Percentiles rank a stretch among this genome's conserved stretches.
Conservation (phyloP, 2,797 vertebrate species). For the Microhierax caerulescens region DNA sequence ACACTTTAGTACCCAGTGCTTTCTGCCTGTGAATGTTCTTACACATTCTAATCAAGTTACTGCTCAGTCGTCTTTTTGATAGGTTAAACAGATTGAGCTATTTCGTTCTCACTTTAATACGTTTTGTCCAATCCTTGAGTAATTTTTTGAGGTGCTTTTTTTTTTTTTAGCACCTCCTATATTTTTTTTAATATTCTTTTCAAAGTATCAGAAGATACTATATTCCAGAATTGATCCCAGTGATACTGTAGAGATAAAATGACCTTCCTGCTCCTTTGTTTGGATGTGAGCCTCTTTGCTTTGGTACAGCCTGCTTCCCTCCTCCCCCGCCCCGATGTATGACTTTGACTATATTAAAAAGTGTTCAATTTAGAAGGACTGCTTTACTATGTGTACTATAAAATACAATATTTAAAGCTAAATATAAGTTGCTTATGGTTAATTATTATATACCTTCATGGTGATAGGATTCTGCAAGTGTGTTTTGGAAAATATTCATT, state of each 20-base stretch:
- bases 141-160: background rate
- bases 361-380: background rate
- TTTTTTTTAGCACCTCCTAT: background rate
- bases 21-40: background rate
- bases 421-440: background rate
- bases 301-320: background rate
- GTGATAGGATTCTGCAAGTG: background rate
- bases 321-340: background rate
- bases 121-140: background rate
- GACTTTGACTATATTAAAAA: background rate
- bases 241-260: background rate
- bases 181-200: background rate
- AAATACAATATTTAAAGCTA: background rate
- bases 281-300: background rate
- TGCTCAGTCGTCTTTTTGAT: background rate
- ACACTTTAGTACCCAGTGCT: background rate
- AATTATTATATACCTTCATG: background rate
- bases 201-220: background rate
- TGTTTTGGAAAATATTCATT: background rate
- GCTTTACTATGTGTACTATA: background rate
- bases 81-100: background rate
- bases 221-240: background rate
- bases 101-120: background rate
- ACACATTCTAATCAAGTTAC: background rate
- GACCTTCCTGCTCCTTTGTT: background rate